Base-by-base conservation (phyloP, 1,140 invertebrate species). In the Agrilus planipennis region DNA sequence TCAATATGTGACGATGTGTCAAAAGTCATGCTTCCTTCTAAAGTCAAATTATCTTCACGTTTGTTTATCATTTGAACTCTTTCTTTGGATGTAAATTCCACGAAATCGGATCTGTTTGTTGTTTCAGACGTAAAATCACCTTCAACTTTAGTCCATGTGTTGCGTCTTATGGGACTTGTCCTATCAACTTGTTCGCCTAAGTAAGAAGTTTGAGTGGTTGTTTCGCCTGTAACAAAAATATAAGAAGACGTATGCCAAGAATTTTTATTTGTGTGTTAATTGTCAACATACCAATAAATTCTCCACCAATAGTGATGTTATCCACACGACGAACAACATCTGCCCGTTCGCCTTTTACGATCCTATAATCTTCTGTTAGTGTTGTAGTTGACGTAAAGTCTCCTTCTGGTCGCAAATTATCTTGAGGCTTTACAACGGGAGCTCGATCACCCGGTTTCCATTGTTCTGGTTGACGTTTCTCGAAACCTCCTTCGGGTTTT, bases 91-190 rank as follows among this genome's bases (percentile, higher is more conserved):
- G 64, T 66, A 49, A 73, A 71, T 58, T 79, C 74, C 25, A 79
- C 64, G 52, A 69, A 82, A 60, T 82, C 78, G 3, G 70, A 68
- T 57, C 69, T 64, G 30, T 64, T 73, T 25, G 77, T 83, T 2
- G 75, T 82, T 51, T 79, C 75, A 35, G 73, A 71, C 20, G 50
- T 70, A 60, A 84, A 74, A 41, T 83, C 79, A 25, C 79, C 76
- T 62, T 84, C 81, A 23, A 79, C 61, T 62, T 84, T 85, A 0
- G 79, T 87, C 69, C 79, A 88, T 3, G 84, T 89, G 53, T 87
- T 87, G 34, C 83, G 72, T 49, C 84, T 67, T 36, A 84, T 74
- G 29, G 81, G 72, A 49, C 64, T 73, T 11, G 77, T 72, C 49
- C 75, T 67, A 59, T 83, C 77, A 15, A 66, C 66, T 42, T 71